Conservation (phyloP, 2,797 vertebrate genomes). For the Neopelma chrysocephalum region DNA sequence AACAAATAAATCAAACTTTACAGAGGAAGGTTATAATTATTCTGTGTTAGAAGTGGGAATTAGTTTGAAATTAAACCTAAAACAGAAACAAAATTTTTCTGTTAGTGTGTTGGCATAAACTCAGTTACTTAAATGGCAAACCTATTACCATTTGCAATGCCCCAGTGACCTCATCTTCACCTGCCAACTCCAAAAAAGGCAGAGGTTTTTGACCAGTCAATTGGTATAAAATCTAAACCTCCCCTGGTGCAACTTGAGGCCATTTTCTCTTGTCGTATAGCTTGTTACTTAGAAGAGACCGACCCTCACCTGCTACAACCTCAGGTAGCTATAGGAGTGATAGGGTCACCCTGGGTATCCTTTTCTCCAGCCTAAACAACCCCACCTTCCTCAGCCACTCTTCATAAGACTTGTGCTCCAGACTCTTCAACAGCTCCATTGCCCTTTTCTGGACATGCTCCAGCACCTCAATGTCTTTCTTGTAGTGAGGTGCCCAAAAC, state of each 20-base stretch:
- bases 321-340: not conserved
- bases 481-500: not conserved
- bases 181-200: not conserved
- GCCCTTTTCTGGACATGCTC: not conserved
- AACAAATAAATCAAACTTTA: not conserved
- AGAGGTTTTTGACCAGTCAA: not conserved
- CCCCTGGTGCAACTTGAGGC: not conserved
- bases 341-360: not conserved
- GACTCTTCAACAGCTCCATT: not conserved
- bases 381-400: not conserved
- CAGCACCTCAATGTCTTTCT: not conserved
- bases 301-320: rapidly evolving
- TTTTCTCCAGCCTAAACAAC: not conserved
- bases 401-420: not conserved
- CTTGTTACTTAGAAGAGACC: not conserved
- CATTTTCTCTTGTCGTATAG: not conserved
- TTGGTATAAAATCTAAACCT: not conserved
- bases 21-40: not conserved
- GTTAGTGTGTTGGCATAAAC: not conserved
- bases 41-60: not conserved
- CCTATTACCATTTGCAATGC: not conserved
- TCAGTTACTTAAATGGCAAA: not conserved
- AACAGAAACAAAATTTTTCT: not conserved
- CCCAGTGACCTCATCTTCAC: not conserved
- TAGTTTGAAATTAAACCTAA: not conserved